phyloP scores from a whole-genome alignment of 2,797 vertebrate species.

The Gambelia wislizenii region DNA sequence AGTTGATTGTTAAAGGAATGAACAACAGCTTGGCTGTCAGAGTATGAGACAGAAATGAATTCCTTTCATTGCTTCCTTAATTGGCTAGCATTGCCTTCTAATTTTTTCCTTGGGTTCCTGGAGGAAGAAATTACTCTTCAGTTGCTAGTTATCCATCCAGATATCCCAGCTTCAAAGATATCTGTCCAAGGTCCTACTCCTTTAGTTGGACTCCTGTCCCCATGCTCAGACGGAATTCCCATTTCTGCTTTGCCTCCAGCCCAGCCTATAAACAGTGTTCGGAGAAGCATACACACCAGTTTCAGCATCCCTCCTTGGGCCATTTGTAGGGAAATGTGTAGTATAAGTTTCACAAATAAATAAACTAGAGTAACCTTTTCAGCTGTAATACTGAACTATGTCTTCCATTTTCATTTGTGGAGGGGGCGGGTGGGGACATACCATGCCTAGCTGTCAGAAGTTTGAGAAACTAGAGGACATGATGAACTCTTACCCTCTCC shows the following conservation, averaged over 20 bases:
- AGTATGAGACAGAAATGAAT: too few species aligned
- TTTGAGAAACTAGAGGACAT: slow-evolving; percentile 43
- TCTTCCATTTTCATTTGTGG: background rate
- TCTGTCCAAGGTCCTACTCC: background rate
- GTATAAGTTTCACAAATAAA: background rate
- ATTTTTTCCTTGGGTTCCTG: background rate
- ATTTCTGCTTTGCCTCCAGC: background rate
- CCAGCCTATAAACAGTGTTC: background rate
- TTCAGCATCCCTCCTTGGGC: background rate
- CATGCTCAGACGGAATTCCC: background rate
- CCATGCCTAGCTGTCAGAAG: slow-evolving; percentile 56
- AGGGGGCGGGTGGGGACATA: background rate
- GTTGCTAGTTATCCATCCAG: background rate
- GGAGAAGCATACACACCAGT: background rate
- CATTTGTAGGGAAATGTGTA: background rate
- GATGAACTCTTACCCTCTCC: slow-evolving; percentile 48
- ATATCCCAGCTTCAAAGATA: background rate
- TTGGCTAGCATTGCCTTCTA: too few species aligned
- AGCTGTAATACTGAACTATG: background rate
- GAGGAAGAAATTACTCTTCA: background rate
- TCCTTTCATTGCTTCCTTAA: too few species aligned
- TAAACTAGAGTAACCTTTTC: background rate
- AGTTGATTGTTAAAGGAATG: background rate
- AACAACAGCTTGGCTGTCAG: too few species aligned
- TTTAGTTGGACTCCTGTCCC: background rate